Evolutionary conservation across 1,140 invertebrate genomes (phyloP), one percentile per base, ranked within the genome.

Genomic region (Pemphigus obesinymphae): DNA sequence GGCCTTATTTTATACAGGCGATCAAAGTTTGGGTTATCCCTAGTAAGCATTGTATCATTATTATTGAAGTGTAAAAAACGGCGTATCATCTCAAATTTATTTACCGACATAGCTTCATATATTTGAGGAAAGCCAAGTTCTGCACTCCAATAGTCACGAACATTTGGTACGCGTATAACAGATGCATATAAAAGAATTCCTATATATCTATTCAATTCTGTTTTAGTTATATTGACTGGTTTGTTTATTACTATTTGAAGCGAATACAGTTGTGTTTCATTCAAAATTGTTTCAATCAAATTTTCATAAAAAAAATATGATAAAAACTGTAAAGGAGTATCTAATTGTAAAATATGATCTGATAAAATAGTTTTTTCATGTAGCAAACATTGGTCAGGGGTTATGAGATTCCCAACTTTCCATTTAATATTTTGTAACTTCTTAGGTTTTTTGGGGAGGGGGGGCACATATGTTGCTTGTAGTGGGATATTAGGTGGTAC

Each of bases 1-100:
- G 82, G 82, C 53, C 82, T 78, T 53, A 83, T 23, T 72, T 83
- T 83, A 50, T 83, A 66, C 23, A 83, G 15, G 37, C 68, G 66
- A 58, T 83, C 83, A 81, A 48, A 20, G 17, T 50, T 50, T 50
- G 48, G 48, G 4, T 50, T 50, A 17, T 50, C 17, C n/a, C 20
- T 29, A 20, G 20, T 50, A 20, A 50, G 13, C 5, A 50, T 1
- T 2, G 48, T 20, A 50, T 17, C 20, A 50, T 50, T 50, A 15
- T 50, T 50, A 50, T 50, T 50, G 20, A 50, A 50, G 20, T 50
- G 20, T 50, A 50, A 50, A 50, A 50, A 20, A n/a, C 48, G 15
- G 6, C 20, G 15, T 50, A 50, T 17, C 20, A 20, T 17, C 20
- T 50, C 48, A 50, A 50, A 50, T 50, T 17, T 50, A 17, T 50